phyloP scores from a whole-genome alignment of 1,140 invertebrate species.

The Arion vulgaris region DNA sequence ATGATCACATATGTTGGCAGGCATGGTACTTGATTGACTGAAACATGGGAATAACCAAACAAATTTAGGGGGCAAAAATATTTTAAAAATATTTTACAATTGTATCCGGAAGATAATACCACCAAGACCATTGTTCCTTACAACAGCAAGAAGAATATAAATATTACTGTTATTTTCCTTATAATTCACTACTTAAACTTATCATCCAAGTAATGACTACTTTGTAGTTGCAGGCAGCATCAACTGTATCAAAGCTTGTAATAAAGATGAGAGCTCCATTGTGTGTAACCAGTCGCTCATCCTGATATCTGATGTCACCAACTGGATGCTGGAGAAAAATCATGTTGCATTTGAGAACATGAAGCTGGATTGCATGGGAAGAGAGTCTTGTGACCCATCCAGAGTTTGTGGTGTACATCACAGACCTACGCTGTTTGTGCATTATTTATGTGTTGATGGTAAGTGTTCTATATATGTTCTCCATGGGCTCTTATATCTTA shows the following conservation, averaged over 20 bases:
- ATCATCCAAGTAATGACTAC: no score
- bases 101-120: no score
- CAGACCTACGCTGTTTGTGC: neutral
- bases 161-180: no score
- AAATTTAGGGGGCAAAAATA: no score
- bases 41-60: no score
- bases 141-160: no score
- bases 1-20: no score
- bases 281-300: slow-evolving; percentile 22
- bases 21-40: no score
- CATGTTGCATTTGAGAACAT: slow-evolving; percentile 8
- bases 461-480: slow-evolving; percentile 8
- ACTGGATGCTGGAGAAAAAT: slow-evolving; percentile 21
- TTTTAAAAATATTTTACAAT: no score
- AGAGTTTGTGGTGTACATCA: neutral
- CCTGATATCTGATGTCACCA: slow-evolving; percentile 24
- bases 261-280: slow-evolving; percentile 8
- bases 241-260: slow-evolving; percentile 15
- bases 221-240: slow-evolving; percentile 1
- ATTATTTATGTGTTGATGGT: slow-evolving; percentile 27
- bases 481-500: no score
- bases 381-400: slow-evolving; percentile 16
- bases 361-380: slow-evolving; percentile 16
- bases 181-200: no score
- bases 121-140: no score